Base-by-base conservation (phyloP, 1,140 invertebrate genomes). In the Lysiphlebus fabarum region DNA sequence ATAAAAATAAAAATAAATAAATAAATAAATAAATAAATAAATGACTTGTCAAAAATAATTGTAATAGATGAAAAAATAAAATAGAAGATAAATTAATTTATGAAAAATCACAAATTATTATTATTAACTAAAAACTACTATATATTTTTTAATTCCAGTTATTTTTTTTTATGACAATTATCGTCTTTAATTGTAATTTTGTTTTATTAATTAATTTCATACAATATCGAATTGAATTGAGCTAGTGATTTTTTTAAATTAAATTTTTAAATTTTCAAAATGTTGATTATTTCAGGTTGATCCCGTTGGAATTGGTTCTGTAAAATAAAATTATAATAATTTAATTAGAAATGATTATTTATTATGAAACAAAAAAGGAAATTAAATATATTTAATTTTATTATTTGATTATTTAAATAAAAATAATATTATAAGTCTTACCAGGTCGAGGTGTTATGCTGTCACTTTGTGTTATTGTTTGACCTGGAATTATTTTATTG, bases 401-500 rank as follows among this genome's bases (percentile, higher is more conserved):
- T 43, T 33, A 9, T 6, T 12, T 5, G 12, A 43, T 41, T 10
- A 26, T 42, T 42, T n/a, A 10, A 33, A 11, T 17, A 6, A 11
- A 7, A 33, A 55, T 10, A 37, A 5, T 11, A 14, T 6, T 7
- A 37, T 34, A 45, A 53, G 17, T 12, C 42, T 60, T 68, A 72
- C 69, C 67, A 61, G 67, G 61, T 64, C 65, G 63, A 7, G 60
- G 48, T 44, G 59, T 40, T 63, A 72, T 68, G 36, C 55, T 65
- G 51, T 71, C 66, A 43, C 63, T 66, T 56, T 69, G 63, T 58
- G 72, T 61, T 59, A 76, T 70, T 43, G 62, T 61, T 50, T 67
- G 71, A 44, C 53, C 53, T 17, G 68, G 68, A 50, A 67, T 41
- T 40, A 81, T 81, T 62, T 83, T 83, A 62, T 86, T 86, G 56